Evolutionary conservation across 2,797 vertebrate genomes (phyloP).

Genomic region (Poecile montanus): DNA sequence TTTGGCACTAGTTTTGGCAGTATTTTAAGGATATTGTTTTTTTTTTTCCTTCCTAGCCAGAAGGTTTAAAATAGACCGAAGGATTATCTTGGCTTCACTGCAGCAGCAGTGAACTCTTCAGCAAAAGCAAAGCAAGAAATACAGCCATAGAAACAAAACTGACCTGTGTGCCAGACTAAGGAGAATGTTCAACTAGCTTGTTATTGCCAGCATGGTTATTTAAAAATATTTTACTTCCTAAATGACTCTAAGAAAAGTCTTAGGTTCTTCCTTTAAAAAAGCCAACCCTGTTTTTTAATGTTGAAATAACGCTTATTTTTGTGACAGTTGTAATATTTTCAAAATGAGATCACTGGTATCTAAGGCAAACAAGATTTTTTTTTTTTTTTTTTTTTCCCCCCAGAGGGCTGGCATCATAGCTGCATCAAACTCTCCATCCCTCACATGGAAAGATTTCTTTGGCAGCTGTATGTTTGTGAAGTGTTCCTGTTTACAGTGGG

Average conservation of each 20-base stretch:
- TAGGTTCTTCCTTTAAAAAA: neutral
- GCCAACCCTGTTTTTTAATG: neutral
- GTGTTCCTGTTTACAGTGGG: neutral
- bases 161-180: neutral
- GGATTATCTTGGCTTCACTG: neutral
- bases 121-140: neutral
- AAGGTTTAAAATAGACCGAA: slow-evolving; percentile 3
- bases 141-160: neutral
- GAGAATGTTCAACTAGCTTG: neutral
- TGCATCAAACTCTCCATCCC: neutral
- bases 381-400: neutral
- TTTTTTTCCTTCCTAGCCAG: neutral
- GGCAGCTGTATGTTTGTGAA: neutral
- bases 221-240: neutral
- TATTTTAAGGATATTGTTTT: neutral
- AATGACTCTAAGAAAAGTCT: neutral
- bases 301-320: neutral
- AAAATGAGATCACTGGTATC: neutral
- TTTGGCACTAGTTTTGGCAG: neutral
- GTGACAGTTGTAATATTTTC: neutral
- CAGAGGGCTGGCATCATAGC: neutral
- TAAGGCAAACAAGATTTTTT: neutral
- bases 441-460: neutral
- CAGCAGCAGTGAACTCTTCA: neutral
- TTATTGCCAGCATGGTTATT: neutral